phyloP scores from a whole-genome alignment of 2,888 invertebrate genomes.

The Phasia obesa region DNA sequence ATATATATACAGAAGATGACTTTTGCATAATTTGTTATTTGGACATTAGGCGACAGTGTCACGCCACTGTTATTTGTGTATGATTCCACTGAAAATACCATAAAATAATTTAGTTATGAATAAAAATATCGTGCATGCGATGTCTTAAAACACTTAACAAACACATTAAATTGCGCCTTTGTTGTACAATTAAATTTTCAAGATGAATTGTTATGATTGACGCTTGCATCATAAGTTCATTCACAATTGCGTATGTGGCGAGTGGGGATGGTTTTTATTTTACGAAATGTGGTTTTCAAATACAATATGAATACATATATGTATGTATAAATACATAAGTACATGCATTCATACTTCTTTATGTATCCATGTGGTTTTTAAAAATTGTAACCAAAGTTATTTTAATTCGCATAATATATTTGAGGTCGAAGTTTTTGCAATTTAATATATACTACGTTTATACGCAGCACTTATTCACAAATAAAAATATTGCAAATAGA shows the following conservation, averaged over 20 bases:
- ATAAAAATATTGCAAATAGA: too few relatives aligned
- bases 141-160: constrained; percentile 33
- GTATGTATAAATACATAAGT: neutral
- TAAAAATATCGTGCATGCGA: constrained; percentile 8
- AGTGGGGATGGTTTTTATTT: constrained; percentile 22
- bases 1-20: too few relatives aligned
- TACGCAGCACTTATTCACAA: too few relatives aligned
- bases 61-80: constrained; percentile 42
- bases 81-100: constrained; percentile 24
- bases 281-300: constrained; percentile 47
- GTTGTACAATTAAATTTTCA: constrained; percentile 64
- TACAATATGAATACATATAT: constrained; percentile 1
- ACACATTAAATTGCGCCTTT: constrained; percentile 64
- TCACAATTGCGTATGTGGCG: constrained; percentile 30
- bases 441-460: too few relatives aligned
- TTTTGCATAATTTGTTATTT: too few relatives aligned
- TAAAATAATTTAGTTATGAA: constrained; percentile 37
- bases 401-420: constrained; percentile 1
- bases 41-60: constrained; percentile 27
- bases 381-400: too few relatives aligned
- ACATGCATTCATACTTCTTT: neutral
- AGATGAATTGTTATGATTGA: constrained; percentile 35
- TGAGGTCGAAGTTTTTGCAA: constrained; percentile 17
- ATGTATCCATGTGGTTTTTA: neutral
- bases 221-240: constrained; percentile 47